These are phyloP conservation scores for Cynopterus sphinx DNA, from an alignment of 2,797 vertebrate species.

Conservation along the genomic window DNA sequence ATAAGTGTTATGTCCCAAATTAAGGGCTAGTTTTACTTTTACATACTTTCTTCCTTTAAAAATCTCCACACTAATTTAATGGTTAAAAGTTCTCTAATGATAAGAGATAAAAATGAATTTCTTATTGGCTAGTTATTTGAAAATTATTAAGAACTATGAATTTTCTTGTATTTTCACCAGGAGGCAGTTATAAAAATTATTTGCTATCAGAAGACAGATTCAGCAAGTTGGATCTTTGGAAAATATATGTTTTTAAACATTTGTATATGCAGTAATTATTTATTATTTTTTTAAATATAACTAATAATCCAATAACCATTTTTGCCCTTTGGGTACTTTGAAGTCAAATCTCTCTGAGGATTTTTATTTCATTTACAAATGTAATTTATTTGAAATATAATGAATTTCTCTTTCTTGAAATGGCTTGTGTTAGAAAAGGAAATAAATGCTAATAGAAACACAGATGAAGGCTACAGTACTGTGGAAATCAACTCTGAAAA, in stretches of 20 bases:
- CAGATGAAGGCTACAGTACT: background rate
- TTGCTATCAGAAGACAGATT: background rate
- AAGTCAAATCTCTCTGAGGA: conserved; percentile 39
- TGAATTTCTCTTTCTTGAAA: conserved; percentile 30
- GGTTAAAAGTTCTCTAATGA: background rate
- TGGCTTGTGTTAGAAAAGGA: conserved; percentile 56
- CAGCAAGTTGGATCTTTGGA: background rate
- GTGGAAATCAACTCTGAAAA: conserved; percentile 11
- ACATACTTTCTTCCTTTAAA: background rate
- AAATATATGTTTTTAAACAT: background rate
- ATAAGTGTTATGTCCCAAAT: background rate
- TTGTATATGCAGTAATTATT: background rate
- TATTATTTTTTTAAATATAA: background rate
- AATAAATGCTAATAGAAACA: conserved; percentile 53
- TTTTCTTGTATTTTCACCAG: conserved; percentile 34
- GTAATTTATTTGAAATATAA: conserved; percentile 55
- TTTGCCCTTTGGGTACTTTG: conserved; percentile 39
- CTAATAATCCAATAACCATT: background rate
- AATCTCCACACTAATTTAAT: background rate
- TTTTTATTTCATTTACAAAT: conserved; percentile 68
- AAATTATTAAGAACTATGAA: background rate
- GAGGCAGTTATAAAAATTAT: background rate
- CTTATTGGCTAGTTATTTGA: background rate
- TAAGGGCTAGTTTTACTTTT: background rate
- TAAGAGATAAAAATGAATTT: background rate